Evolutionary conservation across 2,888 invertebrate genomes (phyloP), one percentile per base, ranked within the genome.

Genomic region (Norana najaformis): DNA sequence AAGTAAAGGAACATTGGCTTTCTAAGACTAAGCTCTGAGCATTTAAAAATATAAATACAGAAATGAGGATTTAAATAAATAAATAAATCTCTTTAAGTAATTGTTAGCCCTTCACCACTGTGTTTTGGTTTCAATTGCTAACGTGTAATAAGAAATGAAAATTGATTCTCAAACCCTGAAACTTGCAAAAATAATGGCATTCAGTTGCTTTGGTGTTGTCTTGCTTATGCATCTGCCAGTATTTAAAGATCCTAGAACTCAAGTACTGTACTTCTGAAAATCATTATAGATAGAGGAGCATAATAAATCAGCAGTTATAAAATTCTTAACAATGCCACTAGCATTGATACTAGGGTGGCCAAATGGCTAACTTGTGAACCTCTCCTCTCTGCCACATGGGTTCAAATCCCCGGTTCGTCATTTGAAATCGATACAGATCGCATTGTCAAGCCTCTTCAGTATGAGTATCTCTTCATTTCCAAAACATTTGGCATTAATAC

Each of bases 401-500:
- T 69, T 69, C 8, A 69, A 53, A 69, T n/a, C n/a, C 69, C 30
- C 30, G 6, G 69, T 1, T n/a, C 69, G 8, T 47, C 23, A 47
- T 23, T 2, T 47, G 47, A 47, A 23, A 8, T 47, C 11, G 47
- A 47, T 3, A 23, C 23, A 16, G 69, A 69, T 69, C n/a, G 69
- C 11, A 69, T 11, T 69, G 30, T 69, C 30, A 13, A n/a, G 16
- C 16, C 11, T 69, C 69, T n/a, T 69, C n/a, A 2, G 8, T 16
- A n/a, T 69, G 69, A 69, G 69, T n/a, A 8, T 8, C 69, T 69
- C n/a, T 11, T n/a, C 11, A 69, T n/a, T n/a, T 69, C 11, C 69
- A 69, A 69, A 69, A 69, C 30, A 69, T 69, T 69, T n/a, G n/a
- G 69, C n/a, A n/a, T 69, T 69, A 69, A 69, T 69, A 69, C n/a